These are phyloP conservation scores for Gandaritis pyraliata DNA, from an alignment of 2,888 invertebrate species.

Conservation along the genomic window DNA sequence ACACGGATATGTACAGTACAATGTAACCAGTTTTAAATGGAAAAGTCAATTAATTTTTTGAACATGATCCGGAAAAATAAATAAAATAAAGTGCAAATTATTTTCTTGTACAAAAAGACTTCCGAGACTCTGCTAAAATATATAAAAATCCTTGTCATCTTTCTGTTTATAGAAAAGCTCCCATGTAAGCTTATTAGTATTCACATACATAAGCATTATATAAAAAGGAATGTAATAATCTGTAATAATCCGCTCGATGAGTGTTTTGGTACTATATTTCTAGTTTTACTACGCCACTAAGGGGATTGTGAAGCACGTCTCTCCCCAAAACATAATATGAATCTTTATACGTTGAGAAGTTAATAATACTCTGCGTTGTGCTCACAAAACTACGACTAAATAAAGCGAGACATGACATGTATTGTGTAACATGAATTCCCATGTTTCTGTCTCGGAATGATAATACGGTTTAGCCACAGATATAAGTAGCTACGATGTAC, in stretches of 20 bases:
- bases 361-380: constrained; percentile 62
- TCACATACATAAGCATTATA: constrained; percentile 57
- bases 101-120: not conserved
- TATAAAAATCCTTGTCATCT: not conserved
- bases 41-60: constrained; percentile 21
- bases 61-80: constrained; percentile 1
- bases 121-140: not conserved
- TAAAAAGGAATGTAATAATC: constrained; percentile 55
- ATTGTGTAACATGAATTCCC: constrained; percentile 53
- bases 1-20: constrained; percentile 49
- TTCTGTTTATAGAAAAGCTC: constrained; percentile 15
- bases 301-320: constrained; percentile 52
- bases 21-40: not conserved
- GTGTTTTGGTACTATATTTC: constrained; percentile 50
- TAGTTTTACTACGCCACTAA: constrained; percentile 57
- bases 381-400: constrained; percentile 57
- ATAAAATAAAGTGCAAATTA: not conserved
- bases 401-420: constrained; percentile 53
- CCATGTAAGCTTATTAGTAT: constrained; percentile 51
- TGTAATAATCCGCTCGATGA: constrained; percentile 54
- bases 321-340: constrained; percentile 55
- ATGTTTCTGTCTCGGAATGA: constrained; percentile 50
- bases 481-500: constrained; percentile 35
- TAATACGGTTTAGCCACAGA: constrained; percentile 41
- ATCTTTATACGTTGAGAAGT: constrained; percentile 62